phyloP scores from a whole-genome alignment of 2,888 invertebrate genomes.

The Calephelis perditalis region DNA sequence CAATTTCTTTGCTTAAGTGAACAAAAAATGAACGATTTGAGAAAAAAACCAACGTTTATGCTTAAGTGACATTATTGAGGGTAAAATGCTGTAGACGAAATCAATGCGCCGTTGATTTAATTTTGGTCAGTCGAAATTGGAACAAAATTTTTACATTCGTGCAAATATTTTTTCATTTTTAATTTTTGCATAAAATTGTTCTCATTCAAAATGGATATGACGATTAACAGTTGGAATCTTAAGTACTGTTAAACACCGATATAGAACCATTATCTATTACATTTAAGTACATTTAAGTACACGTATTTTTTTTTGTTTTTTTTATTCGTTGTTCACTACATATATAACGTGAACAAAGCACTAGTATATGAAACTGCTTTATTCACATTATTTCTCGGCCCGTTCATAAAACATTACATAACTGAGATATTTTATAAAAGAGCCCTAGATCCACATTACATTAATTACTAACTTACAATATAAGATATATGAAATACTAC shows the following conservation, averaged over 20 bases:
- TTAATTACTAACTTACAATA: constrained; percentile 69
- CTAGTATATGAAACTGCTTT: constrained; percentile 32
- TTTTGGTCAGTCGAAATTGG: constrained; percentile 23
- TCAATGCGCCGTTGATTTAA: constrained; percentile 58
- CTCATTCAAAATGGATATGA: constrained; percentile 59
- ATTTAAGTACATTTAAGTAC: constrained; percentile 61
- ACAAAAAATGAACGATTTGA: constrained; percentile 24
- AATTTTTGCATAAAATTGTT: constrained; percentile 23
- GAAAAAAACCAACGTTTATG: constrained; percentile 56
- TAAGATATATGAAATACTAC: constrained; percentile 57
- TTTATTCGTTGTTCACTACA: constrained; percentile 73
- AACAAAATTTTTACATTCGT: constrained; percentile 16
- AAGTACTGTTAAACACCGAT: constrained; percentile 53
- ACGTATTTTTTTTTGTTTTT: constrained; percentile 61
- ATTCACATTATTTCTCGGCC: constrained; percentile 42
- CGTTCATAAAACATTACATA: constrained; percentile 47
- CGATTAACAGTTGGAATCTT: constrained; percentile 39
- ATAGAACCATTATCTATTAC: constrained; percentile 63
- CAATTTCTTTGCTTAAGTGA: constrained; percentile 39
- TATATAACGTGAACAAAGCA: constrained; percentile 48
- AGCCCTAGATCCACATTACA: constrained; percentile 66
- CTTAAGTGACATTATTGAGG: constrained; percentile 63
- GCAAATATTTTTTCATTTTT: background rate
- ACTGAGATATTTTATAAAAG: constrained; percentile 38
- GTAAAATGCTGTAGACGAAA: constrained; percentile 54